Conservation (phyloP, 2,797 vertebrate species). For the Discoglossus pictus region DNA sequence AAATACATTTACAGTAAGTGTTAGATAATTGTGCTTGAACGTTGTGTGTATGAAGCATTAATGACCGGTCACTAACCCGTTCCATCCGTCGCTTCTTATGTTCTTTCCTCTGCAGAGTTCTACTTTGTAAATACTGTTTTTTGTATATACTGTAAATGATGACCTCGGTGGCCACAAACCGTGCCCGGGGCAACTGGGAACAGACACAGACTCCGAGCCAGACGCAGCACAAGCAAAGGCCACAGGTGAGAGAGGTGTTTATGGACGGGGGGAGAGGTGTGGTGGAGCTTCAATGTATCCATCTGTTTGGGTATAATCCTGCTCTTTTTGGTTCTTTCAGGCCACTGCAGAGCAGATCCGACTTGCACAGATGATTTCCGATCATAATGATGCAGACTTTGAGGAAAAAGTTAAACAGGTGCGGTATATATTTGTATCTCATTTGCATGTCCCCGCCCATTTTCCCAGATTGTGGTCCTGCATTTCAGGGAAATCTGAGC, state of each 20-base stretch:
- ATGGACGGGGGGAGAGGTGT: background rate
- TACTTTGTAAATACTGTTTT: conserved; percentile 99
- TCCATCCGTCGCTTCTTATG: too few species aligned
- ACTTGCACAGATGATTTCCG: conserved; percentile 99
- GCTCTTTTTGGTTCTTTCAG: conserved; percentile 61
- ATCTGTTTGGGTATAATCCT: too few species aligned
- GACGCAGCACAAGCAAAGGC: conserved; percentile 88
- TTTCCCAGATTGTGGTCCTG: too few species aligned
- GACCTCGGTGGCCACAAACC: conserved; percentile 97
- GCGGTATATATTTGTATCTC: conserved; percentile 42
- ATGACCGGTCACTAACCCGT: too few species aligned
- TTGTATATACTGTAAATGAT: conserved; percentile 99
- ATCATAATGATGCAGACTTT: conserved; percentile 98
- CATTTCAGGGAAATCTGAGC: too few species aligned
- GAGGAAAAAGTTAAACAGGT: conserved; percentile 99
- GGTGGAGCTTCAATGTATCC: too few species aligned
- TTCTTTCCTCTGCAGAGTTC: conserved; percentile 75
- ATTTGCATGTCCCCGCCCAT: too few species aligned
- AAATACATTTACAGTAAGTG: too few species aligned
- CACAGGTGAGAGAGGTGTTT: conserved; percentile 82
- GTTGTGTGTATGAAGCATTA: too few species aligned
- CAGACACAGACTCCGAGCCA: conserved; percentile 96
- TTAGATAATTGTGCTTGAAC: too few species aligned
- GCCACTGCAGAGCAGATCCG: conserved; percentile 98
- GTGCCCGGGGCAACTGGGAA: conserved; percentile 96